Percentiles rank a stretch among this genome's conserved stretches.
These are phyloP conservation scores for Trachelus stipa DNA, from an alignment of 2,888 invertebrate species.

Conservation along the genomic window DNA sequence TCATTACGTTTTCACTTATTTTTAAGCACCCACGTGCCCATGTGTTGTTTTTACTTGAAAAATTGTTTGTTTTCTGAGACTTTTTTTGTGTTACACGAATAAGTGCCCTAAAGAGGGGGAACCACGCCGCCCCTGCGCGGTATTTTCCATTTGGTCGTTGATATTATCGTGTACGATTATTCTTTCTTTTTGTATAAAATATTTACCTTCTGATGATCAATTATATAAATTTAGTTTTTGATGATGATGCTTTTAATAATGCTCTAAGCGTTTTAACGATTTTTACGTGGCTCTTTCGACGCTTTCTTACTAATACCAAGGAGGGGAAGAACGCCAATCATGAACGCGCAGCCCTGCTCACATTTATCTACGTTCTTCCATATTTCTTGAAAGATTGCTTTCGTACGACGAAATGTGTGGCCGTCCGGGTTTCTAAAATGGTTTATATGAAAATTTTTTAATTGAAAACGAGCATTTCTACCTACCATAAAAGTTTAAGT, in stretches of 20 bases:
- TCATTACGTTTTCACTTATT: not conserved
- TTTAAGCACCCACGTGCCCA: not conserved
- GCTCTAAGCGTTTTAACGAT: not conserved
- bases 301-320: not conserved
- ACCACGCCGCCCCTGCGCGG: constrained; percentile 19
- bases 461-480: not conserved
- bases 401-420: not conserved
- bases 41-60: not conserved
- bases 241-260: not conserved
- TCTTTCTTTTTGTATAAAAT: not conserved
- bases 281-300: not conserved
- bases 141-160: constrained; percentile 10
- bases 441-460: not conserved
- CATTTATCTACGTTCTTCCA: not conserved
- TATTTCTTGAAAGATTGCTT: not conserved
- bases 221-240: not conserved
- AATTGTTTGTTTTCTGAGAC: constrained; percentile 1
- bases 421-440: not conserved
- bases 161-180: not conserved
- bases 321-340: not conserved
- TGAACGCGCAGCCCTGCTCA: not conserved
- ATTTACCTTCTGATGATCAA: not conserved
- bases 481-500: not conserved
- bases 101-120: constrained; percentile 9
- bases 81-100: constrained; percentile 1